Evolutionary conservation across 2,888 invertebrate species (phyloP), one percentile per base, ranked within the genome.

Genomic region (Morpho helenor): DNA sequence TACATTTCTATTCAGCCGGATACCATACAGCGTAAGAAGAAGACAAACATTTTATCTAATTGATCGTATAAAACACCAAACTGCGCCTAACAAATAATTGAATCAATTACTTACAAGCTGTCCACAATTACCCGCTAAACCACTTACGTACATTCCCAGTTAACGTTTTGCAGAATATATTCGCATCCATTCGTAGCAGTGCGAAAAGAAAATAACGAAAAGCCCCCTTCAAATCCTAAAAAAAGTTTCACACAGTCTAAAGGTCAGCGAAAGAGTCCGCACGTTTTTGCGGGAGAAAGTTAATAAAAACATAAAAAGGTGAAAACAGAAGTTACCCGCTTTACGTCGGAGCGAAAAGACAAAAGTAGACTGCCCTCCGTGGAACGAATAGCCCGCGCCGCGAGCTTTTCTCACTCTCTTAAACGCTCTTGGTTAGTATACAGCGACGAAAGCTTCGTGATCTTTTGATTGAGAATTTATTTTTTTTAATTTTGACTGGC

Each of bases 381-480:
- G 85, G 80, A 84, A 84, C 87, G 85, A 86, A 86, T 84, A 87
- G 85, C 86, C 84, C 82, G 80, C 77, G 84, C 84, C 82, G 79
- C 84, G 75, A 86, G 87, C 86, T 87, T 88, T 88, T 87, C 87
- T 86, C 88, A 89, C 89, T 89, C 87, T 85, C 86, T 84, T 87
- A 87, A 86, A 86, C 80, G 78, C 76, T 75, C 72, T 74, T 72
- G 73, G 71, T 75, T 72, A 73, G 67, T 77, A 63, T 74, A 84
- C 69, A 22, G 54, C 62, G 76, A 66, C 46, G 8, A 1, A 51
- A 0, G 2, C 0, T 8, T 47, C 31, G 80, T 82, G 80, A 76
- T 82, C 31, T 31, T 31, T 31, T 31, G 16, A 16, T 16, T 16
- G 16, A 16, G 16, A 16, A 16, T 16, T 16, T 1, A 1, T 16